Evolutionary conservation across 53 echinoderm and acorn worm species (phyloP).

Genomic region (Hippasteria phrygiana): DNA sequence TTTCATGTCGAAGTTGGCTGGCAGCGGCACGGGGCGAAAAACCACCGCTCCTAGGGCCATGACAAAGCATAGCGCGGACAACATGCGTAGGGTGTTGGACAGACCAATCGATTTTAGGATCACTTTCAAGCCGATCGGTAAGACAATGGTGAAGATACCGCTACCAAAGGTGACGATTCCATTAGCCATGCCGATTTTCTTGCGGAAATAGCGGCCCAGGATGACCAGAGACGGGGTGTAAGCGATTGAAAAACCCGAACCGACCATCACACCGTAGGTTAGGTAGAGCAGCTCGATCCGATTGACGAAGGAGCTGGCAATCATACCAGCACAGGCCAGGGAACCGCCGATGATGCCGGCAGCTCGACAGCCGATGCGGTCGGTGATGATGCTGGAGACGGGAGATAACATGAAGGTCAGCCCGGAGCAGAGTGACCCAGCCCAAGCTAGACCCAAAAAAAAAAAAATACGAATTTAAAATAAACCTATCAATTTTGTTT

Average conservation of each 20-base stretch:
- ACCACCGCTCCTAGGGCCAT: slow-evolving; percentile 66
- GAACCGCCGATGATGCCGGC: slow-evolving; percentile 80
- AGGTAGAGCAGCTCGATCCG: slow-evolving; percentile 85
- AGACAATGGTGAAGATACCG: slow-evolving; percentile 89
- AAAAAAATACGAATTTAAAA: too few relatives aligned
- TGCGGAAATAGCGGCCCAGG: slow-evolving; percentile 90
- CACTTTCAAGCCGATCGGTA: slow-evolving; percentile 77
- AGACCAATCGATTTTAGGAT: slow-evolving; percentile 69
- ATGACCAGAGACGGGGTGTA: slow-evolving; percentile 93
- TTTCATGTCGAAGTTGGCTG: slow-evolving; percentile 55
- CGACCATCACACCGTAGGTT: slow-evolving; percentile 85
- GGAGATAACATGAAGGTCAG: slow-evolving; percentile 94
- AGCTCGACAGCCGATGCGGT: slow-evolving; percentile 84
- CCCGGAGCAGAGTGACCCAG: slow-evolving; percentile 85
- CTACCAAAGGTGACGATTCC: slow-evolving; percentile 94
- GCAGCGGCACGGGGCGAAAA: slow-evolving; percentile 56
- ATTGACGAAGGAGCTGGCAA: slow-evolving; percentile 84
- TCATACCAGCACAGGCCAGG: slow-evolving; percentile 77
- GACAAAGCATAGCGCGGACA: slow-evolving; percentile 71
- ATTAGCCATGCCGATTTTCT: slow-evolving; percentile 88
- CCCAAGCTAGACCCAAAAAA: slow-evolving; percentile 77
- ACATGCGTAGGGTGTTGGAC: slow-evolving; percentile 67
- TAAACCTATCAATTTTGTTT: too few relatives aligned
- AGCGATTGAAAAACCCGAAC: slow-evolving; percentile 83
- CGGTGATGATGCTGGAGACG: slow-evolving; percentile 86